Conservation (phyloP, 2,113 vertebrate species). For the Cyprinus carpio region DNA sequence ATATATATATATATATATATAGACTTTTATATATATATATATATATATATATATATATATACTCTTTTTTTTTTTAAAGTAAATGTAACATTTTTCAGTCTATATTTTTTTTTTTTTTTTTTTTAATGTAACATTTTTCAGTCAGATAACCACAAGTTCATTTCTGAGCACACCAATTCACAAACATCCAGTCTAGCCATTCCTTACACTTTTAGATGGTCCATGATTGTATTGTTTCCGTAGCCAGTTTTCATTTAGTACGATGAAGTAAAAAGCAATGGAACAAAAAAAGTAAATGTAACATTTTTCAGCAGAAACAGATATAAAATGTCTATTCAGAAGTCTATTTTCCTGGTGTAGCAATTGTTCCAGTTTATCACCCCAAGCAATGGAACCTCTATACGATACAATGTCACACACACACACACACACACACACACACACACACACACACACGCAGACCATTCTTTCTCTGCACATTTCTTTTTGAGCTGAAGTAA, state of each 20-base stretch:
- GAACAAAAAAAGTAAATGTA: background rate
- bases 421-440: slow-evolving; percentile 3
- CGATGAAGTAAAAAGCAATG: no score
- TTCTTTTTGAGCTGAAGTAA: slow-evolving; percentile 46
- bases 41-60: no score
- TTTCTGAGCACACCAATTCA: background rate
- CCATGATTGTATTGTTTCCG: background rate
- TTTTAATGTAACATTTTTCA: no score
- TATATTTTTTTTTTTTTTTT: no score
- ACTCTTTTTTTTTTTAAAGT: no score
- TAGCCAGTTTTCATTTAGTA: background rate
- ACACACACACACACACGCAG: slow-evolving; percentile 1
- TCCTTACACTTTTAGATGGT: no score
- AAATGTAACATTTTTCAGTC: no score
- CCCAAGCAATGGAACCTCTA: no score
- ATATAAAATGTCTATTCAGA: slow-evolving; percentile 33
- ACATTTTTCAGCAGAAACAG: slow-evolving; percentile 34
- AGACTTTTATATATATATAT: no score
- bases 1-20: no score
- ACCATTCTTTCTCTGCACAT: slow-evolving; percentile 1
- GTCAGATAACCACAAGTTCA: background rate
- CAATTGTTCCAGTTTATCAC: background rate
- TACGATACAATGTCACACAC: no score
- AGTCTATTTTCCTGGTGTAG: background rate
- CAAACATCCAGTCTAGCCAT: background rate